Conservation (phyloP, 2,113 vertebrate genomes). For the Mormyrus iriodes region DNA sequence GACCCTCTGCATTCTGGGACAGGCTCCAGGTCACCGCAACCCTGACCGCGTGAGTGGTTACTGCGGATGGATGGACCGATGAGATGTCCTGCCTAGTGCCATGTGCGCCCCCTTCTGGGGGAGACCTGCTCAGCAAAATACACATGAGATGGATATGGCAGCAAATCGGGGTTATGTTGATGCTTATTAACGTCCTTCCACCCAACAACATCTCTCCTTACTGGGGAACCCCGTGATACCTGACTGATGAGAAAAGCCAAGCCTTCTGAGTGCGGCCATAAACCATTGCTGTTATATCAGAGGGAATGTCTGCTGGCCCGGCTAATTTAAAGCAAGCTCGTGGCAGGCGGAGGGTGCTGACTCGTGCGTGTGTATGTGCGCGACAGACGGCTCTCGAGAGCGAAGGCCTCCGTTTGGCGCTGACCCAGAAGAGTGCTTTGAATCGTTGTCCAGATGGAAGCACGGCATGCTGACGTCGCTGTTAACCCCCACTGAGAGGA, state of each 20-base stretch:
- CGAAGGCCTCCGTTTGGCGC: background rate
- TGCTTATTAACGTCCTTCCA: conserved; percentile 28
- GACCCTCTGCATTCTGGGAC: background rate
- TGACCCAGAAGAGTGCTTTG: background rate
- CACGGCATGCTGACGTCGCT: background rate
- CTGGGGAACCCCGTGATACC: conserved; percentile 14
- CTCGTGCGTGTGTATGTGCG: conserved; percentile 1
- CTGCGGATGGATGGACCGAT: background rate
- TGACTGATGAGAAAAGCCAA: conserved; percentile 30
- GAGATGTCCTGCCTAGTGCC: background rate
- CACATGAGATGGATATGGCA: background rate
- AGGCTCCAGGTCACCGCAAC: background rate
- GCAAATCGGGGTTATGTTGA: background rate
- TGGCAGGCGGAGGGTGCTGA: background rate
- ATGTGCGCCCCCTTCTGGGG: background rate
- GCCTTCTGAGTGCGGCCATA: conserved; percentile 34
- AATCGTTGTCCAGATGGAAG: background rate
- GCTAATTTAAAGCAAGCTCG: conserved; percentile 24
- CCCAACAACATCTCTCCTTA: conserved; percentile 16
- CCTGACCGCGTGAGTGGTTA: background rate
- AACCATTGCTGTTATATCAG: conserved; percentile 25
- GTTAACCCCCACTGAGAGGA: background rate
- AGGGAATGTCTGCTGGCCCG: conserved; percentile 10
- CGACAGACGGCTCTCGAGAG: background rate
- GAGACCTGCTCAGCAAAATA: background rate